Base-by-base conservation (phyloP, 2,888 invertebrate species). In the Punctoribates punctum region DNA sequence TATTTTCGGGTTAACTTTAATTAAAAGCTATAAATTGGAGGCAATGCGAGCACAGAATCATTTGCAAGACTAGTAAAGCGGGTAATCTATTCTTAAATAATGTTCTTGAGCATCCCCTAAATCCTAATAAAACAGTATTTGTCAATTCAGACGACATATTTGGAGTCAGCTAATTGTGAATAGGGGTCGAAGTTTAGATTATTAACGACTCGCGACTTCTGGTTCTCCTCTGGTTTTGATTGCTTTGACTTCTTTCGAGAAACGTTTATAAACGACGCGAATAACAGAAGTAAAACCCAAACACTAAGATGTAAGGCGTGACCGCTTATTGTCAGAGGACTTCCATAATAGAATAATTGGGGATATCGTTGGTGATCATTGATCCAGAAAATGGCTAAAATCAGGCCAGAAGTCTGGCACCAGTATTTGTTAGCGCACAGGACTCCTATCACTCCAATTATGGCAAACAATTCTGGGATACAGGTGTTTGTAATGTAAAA, bases 341-440 rank as follows among this genome's bases (percentile, higher is more conserved):
- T 27, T 15, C 38, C 42, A 13, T 23, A 75, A 51, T 38, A 20
- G n/a, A 72, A 70, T n/a, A 75, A 38, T 20, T 54, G 20, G 8
- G 75, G 75, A 20, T 15, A 11, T 38, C 70, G 29, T 72, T 75
- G 75, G n/a, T 75, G 75, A n/a, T 72, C 70, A 54, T 57, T 51
- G 29, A 75, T 75, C 75, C 75, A 75, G 29, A 75, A 67, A 1
- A 75, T 70, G 51, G 48, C 38, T 13, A 75, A 51, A 20, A 75
- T 27, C 13, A 75, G 20, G 9, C 72, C 75, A 46, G 48, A 70
- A 17, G 51, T 42, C 27, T 67, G 42, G 27, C 48, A 54, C 67
- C 75, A 65, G n/a, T 72, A 75, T 15, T 27, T 42, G 17, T 72
- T 27, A 25, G 17, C 42, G 8, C 73, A 57, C 2, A 51, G 8